A percentile compares a stretch with the other conserved stretches of the same genome.
phyloP scores from a whole-genome alignment of 1,140 invertebrate genomes.

The Drosophila bocqueti region DNA sequence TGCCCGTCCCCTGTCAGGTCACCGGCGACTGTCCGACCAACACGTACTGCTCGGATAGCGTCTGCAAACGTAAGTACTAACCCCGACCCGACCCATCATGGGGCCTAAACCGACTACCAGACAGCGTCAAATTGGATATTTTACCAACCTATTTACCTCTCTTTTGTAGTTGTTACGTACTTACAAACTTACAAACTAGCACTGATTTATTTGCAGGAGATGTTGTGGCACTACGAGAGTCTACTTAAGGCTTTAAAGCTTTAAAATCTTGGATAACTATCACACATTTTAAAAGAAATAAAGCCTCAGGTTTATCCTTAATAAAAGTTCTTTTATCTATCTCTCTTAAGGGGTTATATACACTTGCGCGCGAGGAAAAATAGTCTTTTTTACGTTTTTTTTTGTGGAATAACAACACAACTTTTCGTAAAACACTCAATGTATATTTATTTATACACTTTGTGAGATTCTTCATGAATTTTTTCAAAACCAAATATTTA shows the following conservation, averaged over 20 bases:
- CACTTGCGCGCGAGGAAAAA: too few species aligned
- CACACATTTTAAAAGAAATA: too few species aligned
- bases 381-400: too few species aligned
- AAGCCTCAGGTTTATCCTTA: too few species aligned
- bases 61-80: constrained; percentile 91
- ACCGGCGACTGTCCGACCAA: constrained; percentile 91
- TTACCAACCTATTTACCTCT: constrained; percentile 17
- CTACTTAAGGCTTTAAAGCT: not conserved
- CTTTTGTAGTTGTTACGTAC: constrained; percentile 41
- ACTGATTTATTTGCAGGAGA: constrained; percentile 30
- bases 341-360: too few species aligned
- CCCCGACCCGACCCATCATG: constrained; percentile 36
- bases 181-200: constrained; percentile 61
- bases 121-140: constrained; percentile 52
- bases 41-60: constrained; percentile 92
- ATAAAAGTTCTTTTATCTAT: too few species aligned
- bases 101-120: constrained; percentile 51
- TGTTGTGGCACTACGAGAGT: constrained; percentile 11
- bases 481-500: too few species aligned
- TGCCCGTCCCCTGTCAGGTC: constrained; percentile 89
- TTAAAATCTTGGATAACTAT: too few species aligned
- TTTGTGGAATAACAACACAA: too few species aligned
- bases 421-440: too few species aligned
- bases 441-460: too few species aligned
- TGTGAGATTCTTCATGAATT: too few species aligned